Evolutionary conservation across 2,113 vertebrate species (phyloP).

Genomic region (Microtus pennsylvanicus): DNA sequence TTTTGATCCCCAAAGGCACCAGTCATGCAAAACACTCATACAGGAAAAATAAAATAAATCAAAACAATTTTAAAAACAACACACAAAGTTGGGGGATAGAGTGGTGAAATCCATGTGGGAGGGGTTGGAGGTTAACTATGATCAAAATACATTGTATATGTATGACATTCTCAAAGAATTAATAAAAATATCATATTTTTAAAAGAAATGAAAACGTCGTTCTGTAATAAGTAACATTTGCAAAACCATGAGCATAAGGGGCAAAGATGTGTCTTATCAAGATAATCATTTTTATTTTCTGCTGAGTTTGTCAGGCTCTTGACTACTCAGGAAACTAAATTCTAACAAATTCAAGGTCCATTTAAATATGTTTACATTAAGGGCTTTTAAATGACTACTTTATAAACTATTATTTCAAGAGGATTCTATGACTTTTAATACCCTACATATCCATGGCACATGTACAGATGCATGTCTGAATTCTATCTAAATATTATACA

Average conservation of each 20-base stretch:
- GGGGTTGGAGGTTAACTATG: neutral
- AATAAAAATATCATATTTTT: neutral
- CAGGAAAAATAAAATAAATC: neutral
- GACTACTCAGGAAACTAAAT: neutral
- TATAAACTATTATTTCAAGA: neutral
- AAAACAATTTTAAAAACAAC: neutral
- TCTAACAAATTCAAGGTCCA: neutral
- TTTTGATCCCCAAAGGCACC: neutral
- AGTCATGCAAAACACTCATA: neutral
- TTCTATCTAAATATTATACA: neutral
- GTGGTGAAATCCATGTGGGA: neutral
- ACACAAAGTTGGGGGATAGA: neutral
- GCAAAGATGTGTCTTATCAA: neutral
- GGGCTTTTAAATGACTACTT: neutral
- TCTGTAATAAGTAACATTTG: neutral
- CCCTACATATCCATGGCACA: neutral
- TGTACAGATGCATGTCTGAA: neutral
- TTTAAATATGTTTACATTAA: neutral
- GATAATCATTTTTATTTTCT: neutral
- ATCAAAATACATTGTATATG: neutral
- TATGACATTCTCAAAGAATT: neutral
- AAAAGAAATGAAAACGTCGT: neutral
- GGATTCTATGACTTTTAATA: neutral
- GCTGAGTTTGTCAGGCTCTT: neutral
- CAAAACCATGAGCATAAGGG: neutral